A percentile compares a stretch with the other conserved stretches of the same genome.
Conservation (phyloP, 2,113 vertebrate genomes). For the Otolemur garnettii region DNA sequence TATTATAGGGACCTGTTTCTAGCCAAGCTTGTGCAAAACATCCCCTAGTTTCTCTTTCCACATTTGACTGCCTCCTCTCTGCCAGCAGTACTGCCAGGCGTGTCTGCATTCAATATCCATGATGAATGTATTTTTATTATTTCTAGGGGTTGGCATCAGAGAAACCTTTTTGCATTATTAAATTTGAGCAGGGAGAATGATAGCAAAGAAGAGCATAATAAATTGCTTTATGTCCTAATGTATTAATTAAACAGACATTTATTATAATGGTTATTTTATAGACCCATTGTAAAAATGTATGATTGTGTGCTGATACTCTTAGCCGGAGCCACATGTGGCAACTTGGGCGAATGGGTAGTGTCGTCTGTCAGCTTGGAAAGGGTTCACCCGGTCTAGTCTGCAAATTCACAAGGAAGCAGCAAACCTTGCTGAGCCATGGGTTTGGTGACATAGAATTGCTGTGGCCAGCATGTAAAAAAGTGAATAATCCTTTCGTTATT, state of each 20-base stretch:
- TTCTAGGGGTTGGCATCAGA: slow-evolving; percentile 87
- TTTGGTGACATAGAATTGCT: not conserved
- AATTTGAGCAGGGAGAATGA: slow-evolving; percentile 87
- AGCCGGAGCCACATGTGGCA: slow-evolving; percentile 73
- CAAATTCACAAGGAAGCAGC: slow-evolving; percentile 49
- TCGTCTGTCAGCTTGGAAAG: slow-evolving; percentile 71
- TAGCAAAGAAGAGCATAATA: slow-evolving; percentile 89
- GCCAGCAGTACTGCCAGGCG: slow-evolving; percentile 76
- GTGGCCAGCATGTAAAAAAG: not conserved
- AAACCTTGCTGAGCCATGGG: slow-evolving; percentile 37
- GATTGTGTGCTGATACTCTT: slow-evolving; percentile 80
- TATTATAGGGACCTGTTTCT: slow-evolving; percentile 32
- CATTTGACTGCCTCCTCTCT: slow-evolving; percentile 75
- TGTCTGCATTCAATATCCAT: slow-evolving; percentile 83
- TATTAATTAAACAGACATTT: slow-evolving; percentile 91
- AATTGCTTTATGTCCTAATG: slow-evolving; percentile 89
- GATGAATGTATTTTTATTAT: slow-evolving; percentile 89
- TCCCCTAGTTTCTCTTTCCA: slow-evolving; percentile 69
- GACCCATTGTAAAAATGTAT: slow-evolving; percentile 87
- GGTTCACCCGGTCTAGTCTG: slow-evolving; percentile 54
- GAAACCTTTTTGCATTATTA: slow-evolving; percentile 90
- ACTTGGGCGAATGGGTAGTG: slow-evolving; percentile 74
- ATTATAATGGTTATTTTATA: slow-evolving; percentile 89
- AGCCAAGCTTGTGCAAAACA: slow-evolving; percentile 69
- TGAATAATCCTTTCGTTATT: slow-evolving; percentile 27